Percentiles rank a stretch among this genome's conserved stretches.
phyloP scores from a whole-genome alignment of 2,113 vertebrate genomes.

The Tragelaphus imberbis region DNA sequence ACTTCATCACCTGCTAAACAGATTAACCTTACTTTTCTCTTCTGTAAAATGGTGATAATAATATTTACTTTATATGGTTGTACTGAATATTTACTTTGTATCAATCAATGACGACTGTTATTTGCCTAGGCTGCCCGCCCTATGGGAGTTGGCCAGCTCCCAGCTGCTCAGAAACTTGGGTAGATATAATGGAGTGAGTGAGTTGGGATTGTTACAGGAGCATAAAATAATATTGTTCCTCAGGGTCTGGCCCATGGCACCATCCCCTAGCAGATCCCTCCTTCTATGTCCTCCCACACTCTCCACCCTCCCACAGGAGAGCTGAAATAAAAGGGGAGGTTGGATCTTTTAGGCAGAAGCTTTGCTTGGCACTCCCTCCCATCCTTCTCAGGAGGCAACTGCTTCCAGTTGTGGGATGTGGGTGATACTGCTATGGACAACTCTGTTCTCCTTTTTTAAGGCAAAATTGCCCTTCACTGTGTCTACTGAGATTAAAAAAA shows the following conservation, averaged over 20 bases:
- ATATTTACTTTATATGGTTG: conserved; percentile 48
- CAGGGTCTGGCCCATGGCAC: conserved; percentile 6
- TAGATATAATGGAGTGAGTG: conserved; percentile 21
- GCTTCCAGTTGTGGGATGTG: background rate
- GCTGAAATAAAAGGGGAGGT: background rate
- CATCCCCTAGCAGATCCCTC: background rate
- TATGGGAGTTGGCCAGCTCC: conserved; percentile 19
- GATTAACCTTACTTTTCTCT: conserved; percentile 55
- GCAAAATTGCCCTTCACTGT: background rate
- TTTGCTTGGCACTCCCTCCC: background rate
- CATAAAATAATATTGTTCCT: conserved; percentile 32
- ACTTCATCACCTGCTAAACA: conserved; percentile 25
- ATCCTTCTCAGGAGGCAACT: background rate
- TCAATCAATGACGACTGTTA: conserved; percentile 38
- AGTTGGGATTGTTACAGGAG: conserved; percentile 6
- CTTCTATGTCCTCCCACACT: background rate
- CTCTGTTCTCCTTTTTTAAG: background rate
- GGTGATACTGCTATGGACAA: background rate
- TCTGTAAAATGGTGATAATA: conserved; percentile 57
- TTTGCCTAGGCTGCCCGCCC: conserved; percentile 40
- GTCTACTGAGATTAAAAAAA: background rate
- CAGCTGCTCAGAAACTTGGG: conserved; percentile 35
- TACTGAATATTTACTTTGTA: conserved; percentile 55
- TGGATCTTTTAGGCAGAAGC: background rate
- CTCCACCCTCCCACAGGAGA: background rate